Base-by-base conservation (phyloP, 2,888 invertebrate genomes). In the Drosophila quasianomalipes region DNA sequence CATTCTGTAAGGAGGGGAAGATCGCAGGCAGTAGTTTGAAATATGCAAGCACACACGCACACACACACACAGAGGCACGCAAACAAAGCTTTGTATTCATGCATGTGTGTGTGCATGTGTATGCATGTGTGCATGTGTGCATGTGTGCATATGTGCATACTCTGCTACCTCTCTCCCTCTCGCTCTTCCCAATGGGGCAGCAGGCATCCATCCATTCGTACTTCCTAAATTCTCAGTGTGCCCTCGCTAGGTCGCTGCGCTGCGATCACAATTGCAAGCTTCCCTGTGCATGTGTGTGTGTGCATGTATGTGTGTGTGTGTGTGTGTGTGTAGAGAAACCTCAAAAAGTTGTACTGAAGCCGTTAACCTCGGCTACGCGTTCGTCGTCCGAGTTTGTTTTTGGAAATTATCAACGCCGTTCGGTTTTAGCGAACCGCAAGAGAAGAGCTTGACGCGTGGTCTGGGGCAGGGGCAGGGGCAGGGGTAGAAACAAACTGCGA, bases 301-400 rank as follows among this genome's bases (percentile, higher is more conserved):
- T 26, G 22, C 22, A 22, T 54, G 26, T 63, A 12, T 47, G 4
- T 41, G 26, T 31, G 4, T 35, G 5, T 47, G n/a, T 53, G 39
- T 55, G 37, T 52, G 59, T 49, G 60, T 67, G 59, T 61, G 44
- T 76, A 73, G 73, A 77, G 89, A 91, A 89, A 90, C 85, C 90
- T 80, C 81, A 84, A 89, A 92, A 91, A 92, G 91, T 92, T 92
- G 92, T 84, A 92, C 81, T 85, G 86, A 92, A 92, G 92, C 92
- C 92, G 92, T 92, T 92, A 92, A 92, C 92, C 92, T 92, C 92
- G 92, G 75, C 81, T 57, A 51, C 80, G 80, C 86, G 90, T 86
- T 91, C 91, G 90, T 85, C 89, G 91, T 82, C 84, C 89, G 90
- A 91, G 67, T 79, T 84, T 88, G 81, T 70, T 74, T 89, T 85